A percentile compares a stretch with the other conserved stretches of the same genome.
Conservation (phyloP, 2,113 vertebrate genomes). For the Paratilapia polleni region DNA sequence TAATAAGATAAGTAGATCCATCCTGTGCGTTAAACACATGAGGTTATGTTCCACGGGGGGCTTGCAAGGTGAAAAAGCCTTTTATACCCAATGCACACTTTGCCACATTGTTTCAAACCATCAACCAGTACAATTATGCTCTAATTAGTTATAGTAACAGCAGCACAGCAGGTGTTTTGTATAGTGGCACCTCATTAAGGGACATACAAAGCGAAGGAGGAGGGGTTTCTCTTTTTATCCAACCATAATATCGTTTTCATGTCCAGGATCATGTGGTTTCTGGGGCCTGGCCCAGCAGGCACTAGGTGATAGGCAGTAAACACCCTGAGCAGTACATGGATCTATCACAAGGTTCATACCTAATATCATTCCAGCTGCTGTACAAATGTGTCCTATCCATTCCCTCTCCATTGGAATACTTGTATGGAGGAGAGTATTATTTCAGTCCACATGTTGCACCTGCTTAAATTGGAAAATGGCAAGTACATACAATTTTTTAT, state of each 20-base stretch:
- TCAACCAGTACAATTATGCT: neutral
- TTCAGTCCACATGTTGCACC: slow-evolving; percentile 10
- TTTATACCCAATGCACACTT: neutral
- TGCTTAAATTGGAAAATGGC: neutral
- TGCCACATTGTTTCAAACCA: slow-evolving; percentile 4
- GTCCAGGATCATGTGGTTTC: slow-evolving; percentile 10
- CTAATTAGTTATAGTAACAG: neutral
- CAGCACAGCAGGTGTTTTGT: slow-evolving; percentile 20
- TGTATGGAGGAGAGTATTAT: neutral
- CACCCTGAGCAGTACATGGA: slow-evolving; percentile 6
- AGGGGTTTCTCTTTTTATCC: slow-evolving; percentile 14
- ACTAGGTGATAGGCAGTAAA: slow-evolving; percentile 35
- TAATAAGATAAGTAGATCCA: slow-evolving; percentile 20
- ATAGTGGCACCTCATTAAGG: neutral
- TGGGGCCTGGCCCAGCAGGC: neutral
- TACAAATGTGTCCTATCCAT: neutral
- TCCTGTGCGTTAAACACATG: slow-evolving; percentile 8
- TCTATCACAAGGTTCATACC: slow-evolving; percentile 1
- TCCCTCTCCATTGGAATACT: neutral
- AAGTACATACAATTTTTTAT: neutral
- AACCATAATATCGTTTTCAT: neutral
- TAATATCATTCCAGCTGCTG: neutral
- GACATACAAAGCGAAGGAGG: neutral
- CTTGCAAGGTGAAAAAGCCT: neutral
- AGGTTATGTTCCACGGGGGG: neutral